A percentile compares a stretch with the other conserved stretches of the same genome.
Evolutionary conservation across 2,113 vertebrate species (phyloP).

Genomic region (Scytalopus superciliaris): DNA sequence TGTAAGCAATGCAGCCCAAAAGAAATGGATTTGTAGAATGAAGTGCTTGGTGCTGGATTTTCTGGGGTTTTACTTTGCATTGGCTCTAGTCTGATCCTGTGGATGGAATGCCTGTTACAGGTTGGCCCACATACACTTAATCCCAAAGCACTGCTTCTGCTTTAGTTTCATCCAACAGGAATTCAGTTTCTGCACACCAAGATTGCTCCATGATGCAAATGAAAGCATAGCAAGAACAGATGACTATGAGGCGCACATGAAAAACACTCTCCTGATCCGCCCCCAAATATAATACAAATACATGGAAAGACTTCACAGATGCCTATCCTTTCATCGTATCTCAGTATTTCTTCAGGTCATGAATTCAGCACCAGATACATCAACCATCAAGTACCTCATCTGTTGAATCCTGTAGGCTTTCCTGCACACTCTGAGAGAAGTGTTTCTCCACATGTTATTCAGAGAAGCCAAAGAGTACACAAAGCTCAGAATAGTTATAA

Average conservation of each 20-base stretch:
- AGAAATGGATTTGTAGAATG: background rate
- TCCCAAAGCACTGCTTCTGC: background rate
- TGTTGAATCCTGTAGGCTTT: background rate
- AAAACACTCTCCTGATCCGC: background rate
- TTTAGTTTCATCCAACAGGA: background rate
- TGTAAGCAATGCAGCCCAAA: background rate
- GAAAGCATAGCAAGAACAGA: background rate
- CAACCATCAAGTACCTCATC: background rate
- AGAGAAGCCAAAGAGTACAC: background rate
- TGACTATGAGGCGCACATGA: background rate
- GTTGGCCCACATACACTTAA: fast-evolving
- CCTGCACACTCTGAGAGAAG: background rate
- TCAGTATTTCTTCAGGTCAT: background rate
- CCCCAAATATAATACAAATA: background rate
- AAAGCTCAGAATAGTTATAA: background rate
- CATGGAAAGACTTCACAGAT: background rate
- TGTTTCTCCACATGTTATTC: background rate
- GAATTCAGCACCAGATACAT: background rate
- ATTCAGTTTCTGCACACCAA: background rate
- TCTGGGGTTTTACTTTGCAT: background rate
- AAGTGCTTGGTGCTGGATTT: background rate
- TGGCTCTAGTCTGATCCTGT: background rate
- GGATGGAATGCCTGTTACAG: background rate
- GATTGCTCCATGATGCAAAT: background rate
- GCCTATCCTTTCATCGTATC: background rate